Conservation (phyloP, 2,113 vertebrate species). For the Gopherus flavomarginatus region DNA sequence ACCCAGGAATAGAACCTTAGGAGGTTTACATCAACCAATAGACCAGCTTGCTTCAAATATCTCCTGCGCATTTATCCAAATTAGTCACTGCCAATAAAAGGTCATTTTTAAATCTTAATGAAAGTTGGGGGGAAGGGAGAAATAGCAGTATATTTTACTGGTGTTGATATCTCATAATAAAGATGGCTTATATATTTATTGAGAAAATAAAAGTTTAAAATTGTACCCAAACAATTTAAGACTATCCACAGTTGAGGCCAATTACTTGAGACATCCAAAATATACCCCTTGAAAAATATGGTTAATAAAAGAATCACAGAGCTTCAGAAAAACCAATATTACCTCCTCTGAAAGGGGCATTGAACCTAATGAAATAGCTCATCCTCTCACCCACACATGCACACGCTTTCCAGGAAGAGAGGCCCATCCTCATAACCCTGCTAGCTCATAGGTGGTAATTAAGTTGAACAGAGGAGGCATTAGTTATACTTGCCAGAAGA, state of each 20-base stretch:
- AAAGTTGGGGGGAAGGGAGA: background rate
- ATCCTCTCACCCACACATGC: background rate
- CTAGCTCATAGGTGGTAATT: accelerated
- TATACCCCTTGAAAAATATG: background rate
- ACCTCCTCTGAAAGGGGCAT: accelerated
- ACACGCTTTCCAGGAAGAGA: background rate
- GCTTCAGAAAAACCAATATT: background rate
- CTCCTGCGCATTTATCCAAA: background rate
- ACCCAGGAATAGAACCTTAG: background rate
- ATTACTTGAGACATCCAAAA: background rate
- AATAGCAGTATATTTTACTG: background rate
- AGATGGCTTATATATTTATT: background rate
- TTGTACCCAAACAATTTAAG: background rate
- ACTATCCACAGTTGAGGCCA: background rate
- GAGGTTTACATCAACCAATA: background rate
- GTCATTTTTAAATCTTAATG: background rate
- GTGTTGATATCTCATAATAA: background rate
- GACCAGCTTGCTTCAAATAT: background rate
- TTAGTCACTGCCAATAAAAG: background rate
- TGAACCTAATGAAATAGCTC: background rate
- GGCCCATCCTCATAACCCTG: accelerated
- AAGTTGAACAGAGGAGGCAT: no score
- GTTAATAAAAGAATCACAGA: background rate
- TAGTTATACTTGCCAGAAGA: background rate
- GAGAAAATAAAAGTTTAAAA: background rate